Percentiles rank a stretch among this genome's conserved stretches.
These are phyloP conservation scores for Oreochromis spilurus DNA, from an alignment of 2,113 vertebrate species.

Conservation along the genomic window DNA sequence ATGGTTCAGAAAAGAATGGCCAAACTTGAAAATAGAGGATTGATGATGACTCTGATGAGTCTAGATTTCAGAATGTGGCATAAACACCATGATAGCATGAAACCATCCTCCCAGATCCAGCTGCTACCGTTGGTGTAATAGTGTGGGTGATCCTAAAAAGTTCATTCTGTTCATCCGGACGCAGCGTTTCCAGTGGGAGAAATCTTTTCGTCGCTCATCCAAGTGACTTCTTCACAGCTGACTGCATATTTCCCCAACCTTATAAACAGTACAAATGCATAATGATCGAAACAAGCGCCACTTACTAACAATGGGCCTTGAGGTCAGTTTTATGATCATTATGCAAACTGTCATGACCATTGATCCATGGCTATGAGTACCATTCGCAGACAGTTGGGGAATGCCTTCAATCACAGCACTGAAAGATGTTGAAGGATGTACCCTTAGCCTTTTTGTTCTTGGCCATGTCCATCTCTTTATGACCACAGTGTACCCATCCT, in stretches of 20 bases:
- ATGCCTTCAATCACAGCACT: background rate
- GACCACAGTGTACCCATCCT: background rate
- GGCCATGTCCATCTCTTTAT: background rate
- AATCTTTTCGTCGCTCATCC: background rate
- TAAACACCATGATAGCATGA: background rate
- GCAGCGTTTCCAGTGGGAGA: background rate
- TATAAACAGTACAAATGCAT: background rate
- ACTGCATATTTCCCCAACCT: background rate
- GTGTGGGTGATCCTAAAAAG: rapidly evolving
- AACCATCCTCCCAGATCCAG: background rate
- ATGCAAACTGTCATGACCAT: background rate
- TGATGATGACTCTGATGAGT: background rate
- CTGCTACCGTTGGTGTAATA: background rate
- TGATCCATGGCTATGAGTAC: background rate
- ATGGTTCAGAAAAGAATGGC: background rate
- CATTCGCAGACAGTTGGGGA: background rate
- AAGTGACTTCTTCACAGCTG: background rate
- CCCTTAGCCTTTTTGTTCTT: background rate
- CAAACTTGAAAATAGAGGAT: background rate
- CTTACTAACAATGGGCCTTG: background rate
- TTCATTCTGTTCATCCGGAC: background rate
- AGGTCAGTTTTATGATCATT: background rate
- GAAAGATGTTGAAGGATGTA: background rate
- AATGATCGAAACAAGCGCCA: background rate
- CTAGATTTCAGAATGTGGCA: background rate